These are phyloP conservation scores for Centropyge bicolor DNA, from an alignment of 2,797 vertebrate species.

Conservation along the genomic window DNA sequence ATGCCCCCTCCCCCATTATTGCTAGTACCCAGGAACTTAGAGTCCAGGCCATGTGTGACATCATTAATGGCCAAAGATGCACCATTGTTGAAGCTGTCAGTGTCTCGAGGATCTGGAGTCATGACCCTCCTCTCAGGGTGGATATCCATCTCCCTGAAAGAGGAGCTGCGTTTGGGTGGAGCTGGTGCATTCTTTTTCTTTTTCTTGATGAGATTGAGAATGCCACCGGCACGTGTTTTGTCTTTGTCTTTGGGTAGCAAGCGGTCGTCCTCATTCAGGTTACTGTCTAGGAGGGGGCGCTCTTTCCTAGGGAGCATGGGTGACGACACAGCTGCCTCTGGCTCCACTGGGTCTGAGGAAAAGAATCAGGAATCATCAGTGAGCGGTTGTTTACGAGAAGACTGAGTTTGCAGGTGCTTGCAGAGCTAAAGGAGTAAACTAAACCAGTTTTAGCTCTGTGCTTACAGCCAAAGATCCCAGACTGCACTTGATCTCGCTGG, in stretches of 20 bases:
- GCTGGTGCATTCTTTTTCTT: constrained; percentile 96
- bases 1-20: constrained; percentile 85
- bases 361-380: constrained; percentile 14
- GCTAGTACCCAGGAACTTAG: constrained; percentile 83
- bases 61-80: constrained; percentile 78
- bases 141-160: constrained; percentile 92
- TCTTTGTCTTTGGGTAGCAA: constrained; percentile 93
- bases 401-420: neutral
- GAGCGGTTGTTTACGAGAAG: neutral
- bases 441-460: constrained; percentile 1
- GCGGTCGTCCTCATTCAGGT: constrained; percentile 93
- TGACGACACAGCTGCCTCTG: constrained; percentile 88
- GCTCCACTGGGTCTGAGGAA: constrained; percentile 88
- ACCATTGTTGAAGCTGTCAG: constrained; percentile 85
- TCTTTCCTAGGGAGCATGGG: constrained; percentile 95
- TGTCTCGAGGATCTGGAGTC: constrained; percentile 86
- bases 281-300: constrained; percentile 85
- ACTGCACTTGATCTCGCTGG: constrained; percentile 15
- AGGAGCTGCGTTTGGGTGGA: constrained; percentile 96
- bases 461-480: constrained; percentile 26
- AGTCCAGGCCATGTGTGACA: constrained; percentile 74
- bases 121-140: constrained; percentile 82
- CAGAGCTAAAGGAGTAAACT: neutral
- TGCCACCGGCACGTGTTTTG: constrained; percentile 90
- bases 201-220: constrained; percentile 96